These are phyloP conservation scores for Salvelinus namaycush DNA, from an alignment of 2,113 vertebrate species.

Conservation along the genomic window DNA sequence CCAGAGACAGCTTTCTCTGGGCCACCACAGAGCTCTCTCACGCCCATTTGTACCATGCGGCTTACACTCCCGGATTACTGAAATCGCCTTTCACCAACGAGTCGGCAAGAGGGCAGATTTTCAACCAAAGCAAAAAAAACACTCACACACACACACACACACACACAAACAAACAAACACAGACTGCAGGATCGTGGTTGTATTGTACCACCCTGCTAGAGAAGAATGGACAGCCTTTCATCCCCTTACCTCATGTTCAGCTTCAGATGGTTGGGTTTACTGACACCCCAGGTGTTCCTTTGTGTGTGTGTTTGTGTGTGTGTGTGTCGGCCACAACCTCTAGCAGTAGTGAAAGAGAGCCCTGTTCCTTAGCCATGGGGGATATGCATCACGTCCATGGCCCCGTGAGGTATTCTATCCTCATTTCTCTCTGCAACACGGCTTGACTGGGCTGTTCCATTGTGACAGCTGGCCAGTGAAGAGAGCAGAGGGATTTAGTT, in stretches of 20 bases:
- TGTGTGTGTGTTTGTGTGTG: background rate
- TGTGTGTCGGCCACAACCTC: slow-evolving; percentile 6
- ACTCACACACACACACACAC: too few species aligned
- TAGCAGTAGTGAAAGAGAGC: slow-evolving; percentile 21
- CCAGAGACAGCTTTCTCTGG: slow-evolving; percentile 39
- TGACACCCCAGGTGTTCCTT: slow-evolving; percentile 27
- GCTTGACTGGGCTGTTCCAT: slow-evolving; percentile 4
- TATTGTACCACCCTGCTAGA: slow-evolving; percentile 41
- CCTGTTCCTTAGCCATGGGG: slow-evolving; percentile 21
- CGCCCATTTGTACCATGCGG: slow-evolving; percentile 68
- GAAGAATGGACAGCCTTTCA: slow-evolving; percentile 48
- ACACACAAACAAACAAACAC: slow-evolving; percentile 17
- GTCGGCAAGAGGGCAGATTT: slow-evolving; percentile 59
- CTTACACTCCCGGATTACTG: slow-evolving; percentile 75
- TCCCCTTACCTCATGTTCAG: slow-evolving; percentile 43
- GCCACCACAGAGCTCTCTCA: slow-evolving; percentile 49
- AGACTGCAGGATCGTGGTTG: slow-evolving; percentile 17
- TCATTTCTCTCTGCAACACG: slow-evolving; percentile 25
- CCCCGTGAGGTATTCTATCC: slow-evolving; percentile 27
- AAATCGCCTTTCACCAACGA: slow-evolving; percentile 71
- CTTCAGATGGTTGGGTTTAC: slow-evolving; percentile 44
- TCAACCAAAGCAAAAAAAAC: slow-evolving; percentile 45
- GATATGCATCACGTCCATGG: slow-evolving; percentile 33
- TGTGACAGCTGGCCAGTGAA: slow-evolving; percentile 39
- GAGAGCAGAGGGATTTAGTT: slow-evolving; percentile 34